Base-by-base conservation (phyloP, 2,797 vertebrate species). In the Borostomias antarcticus region DNA sequence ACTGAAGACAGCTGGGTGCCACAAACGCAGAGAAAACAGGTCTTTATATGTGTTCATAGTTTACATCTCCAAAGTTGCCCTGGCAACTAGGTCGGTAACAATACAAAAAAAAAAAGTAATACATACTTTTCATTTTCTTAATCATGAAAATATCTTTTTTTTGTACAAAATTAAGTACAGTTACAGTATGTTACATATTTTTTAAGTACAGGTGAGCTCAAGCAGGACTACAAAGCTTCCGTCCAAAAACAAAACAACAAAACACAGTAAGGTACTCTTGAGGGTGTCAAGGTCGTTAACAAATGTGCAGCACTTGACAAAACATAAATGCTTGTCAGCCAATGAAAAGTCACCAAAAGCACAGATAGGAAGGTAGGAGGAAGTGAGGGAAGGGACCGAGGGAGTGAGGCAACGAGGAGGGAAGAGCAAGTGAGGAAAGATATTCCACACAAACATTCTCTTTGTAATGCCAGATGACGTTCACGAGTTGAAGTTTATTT, bases 151-250 rank as follows among this genome's bases (percentile, higher is more conserved):
- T 96, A 96, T 95, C 94, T 91, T 58, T 45, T 92, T 96, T 96
- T 96, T 93, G 94, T 96, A 97, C 94, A 96, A 96, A 96, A 96
- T 95, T 95, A 96, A 95, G 95, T 96, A 96, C 93, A 95, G 92
- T 90, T 89, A 93, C 85, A 83, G 76, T 86, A 93, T 94, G 88
- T 82, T 93, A 93, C 92, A 93, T 79, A 67, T 65, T 64, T 19
- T 45, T 59, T n/a, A n/a, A 29, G 25, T 81, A 86, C 75, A 91
- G 82, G 80, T 90, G 90, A 91, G 88, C 85, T 90, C 89, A 77
- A 64, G 87, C 92, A 78, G 81, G 69, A 86, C 85, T 83, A 77
- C 86, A 45, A 90, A 90, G 92, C 91, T 78, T 89, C 89, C 84
- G 4, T 17, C 40, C 40, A 45, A 45, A 43, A 45, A 45, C 40